Evolutionary conservation across 1,140 invertebrate genomes (phyloP).

Genomic region (Zaprionus ghesquierei): DNA sequence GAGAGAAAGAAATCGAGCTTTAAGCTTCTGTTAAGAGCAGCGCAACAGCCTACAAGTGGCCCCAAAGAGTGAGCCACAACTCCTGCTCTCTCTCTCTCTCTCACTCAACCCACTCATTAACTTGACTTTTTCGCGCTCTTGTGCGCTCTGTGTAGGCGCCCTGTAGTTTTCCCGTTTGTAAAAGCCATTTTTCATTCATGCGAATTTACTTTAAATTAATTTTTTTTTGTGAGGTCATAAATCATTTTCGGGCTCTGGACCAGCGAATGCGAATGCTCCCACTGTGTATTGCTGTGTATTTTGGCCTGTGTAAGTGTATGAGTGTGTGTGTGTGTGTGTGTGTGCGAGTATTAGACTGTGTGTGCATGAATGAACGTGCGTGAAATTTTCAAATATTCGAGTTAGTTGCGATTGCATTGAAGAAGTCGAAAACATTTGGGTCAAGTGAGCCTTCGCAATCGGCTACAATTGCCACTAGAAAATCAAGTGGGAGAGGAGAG

Average conservation of each 20-base stretch:
- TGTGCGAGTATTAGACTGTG: conserved; percentile 24
- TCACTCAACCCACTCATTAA: neutral
- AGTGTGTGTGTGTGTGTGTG: neutral
- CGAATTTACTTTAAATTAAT: conserved; percentile 82
- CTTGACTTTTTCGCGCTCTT: neutral
- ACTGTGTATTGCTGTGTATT: conserved; percentile 16
- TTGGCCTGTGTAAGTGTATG: neutral
- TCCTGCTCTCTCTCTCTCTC: neutral
- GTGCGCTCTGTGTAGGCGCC: conserved; percentile 35
- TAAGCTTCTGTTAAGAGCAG: conserved; percentile 44
- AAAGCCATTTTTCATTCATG: conserved; percentile 82
- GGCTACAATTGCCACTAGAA: neutral
- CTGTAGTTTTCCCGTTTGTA: conserved; percentile 77
- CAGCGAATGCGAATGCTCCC: conserved; percentile 22
- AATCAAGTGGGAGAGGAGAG: neutral
- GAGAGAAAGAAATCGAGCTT: conserved; percentile 37
- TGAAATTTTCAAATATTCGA: conserved; percentile 37
- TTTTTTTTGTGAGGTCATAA: conserved; percentile 80
- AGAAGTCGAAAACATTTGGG: conserved; percentile 16
- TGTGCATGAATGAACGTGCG: conserved; percentile 67
- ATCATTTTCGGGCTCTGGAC: conserved; percentile 77
- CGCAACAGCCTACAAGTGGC: conserved; percentile 59
- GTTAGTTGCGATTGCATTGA: conserved; percentile 44
- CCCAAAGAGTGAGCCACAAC: conserved; percentile 36
- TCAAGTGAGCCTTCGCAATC: conserved; percentile 31